Conservation (phyloP, 2,888 invertebrate genomes). For the Chloroclystis v-ata region DNA sequence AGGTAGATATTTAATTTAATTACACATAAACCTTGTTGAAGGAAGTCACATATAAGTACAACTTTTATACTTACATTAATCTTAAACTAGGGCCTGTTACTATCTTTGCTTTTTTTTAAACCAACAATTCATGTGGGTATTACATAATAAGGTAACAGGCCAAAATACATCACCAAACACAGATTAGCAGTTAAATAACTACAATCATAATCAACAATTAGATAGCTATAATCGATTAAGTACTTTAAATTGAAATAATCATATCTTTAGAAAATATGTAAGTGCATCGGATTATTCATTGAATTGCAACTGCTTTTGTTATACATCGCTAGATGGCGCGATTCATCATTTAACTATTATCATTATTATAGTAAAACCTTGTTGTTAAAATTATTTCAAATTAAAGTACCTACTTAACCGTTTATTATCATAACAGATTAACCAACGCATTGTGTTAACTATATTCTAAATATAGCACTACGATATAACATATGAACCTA, state of each 20-base stretch:
- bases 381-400: too few relatives aligned
- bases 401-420: constrained; percentile 22
- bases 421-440: constrained; percentile 61
- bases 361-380: too few relatives aligned
- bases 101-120: neutral
- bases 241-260: constrained; percentile 23
- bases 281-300: too few relatives aligned
- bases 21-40: constrained; percentile 4
- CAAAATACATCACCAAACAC: constrained; percentile 46
- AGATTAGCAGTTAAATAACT: constrained; percentile 41
- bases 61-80: constrained; percentile 33
- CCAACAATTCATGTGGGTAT: neutral
- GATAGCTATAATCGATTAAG: constrained; percentile 44
- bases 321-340: constrained; percentile 1
- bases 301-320: too few relatives aligned
- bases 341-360: too few relatives aligned
- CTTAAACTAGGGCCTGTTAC: constrained; percentile 33
- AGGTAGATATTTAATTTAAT: too few relatives aligned
- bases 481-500: constrained; percentile 17
- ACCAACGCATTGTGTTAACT: constrained; percentile 54
- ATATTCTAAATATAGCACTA: constrained; percentile 49
- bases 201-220: constrained; percentile 63
- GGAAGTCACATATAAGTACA: constrained; percentile 23
- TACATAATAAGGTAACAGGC: too few relatives aligned
- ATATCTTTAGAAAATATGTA: neutral